Base-by-base conservation (phyloP, 1,140 invertebrate species). In the Plectrocnemia conspersa region DNA sequence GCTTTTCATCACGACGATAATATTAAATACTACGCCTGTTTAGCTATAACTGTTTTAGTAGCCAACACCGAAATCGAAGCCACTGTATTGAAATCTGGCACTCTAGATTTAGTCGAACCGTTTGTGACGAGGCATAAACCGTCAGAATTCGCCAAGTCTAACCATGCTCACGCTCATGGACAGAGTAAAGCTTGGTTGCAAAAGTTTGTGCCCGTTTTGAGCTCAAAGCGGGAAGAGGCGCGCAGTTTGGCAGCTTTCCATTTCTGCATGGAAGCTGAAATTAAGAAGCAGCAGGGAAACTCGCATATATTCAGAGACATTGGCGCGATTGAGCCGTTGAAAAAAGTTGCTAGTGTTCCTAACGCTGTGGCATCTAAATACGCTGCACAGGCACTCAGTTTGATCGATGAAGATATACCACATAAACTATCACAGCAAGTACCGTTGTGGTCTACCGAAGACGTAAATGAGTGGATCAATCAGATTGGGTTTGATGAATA, bases 51-150 rank as follows among this genome's bases (percentile, higher is more conserved):
- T 9, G 91, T 94, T 29, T 77, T 99, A 27, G 93, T 97, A 5
- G 94, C 95, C 2, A 98, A 98, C 68, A 97, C 97, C 66, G 96
- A 99, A 79, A 93, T 99, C 52, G 96, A 98, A 76, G 91, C 92
- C 0, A 91, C 91, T 11, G 96, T 99, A 1, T 72, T 94, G 2
- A 91, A 94, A 68, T 97, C 94, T 0, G 95, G 93, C 3, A 98
- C 95, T 0, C 71, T 99, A 46, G 87, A 93, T 64, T 80, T 99
- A 18, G 93, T 99, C 2, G 94, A 98, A 68, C 95, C 95, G 0
- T 99, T 99, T 68, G 86, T 99, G 2, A 90, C 86, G 7, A 81
- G 85, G 6, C 93, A 98, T 66, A 91, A 93, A 72, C 96, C 97
- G 3, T 89, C 86, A 21, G 89, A 93, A 64, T 99, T 99, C 76